phyloP scores from a whole-genome alignment of 2,113 vertebrate genomes.

The Condylura cristata region DNA sequence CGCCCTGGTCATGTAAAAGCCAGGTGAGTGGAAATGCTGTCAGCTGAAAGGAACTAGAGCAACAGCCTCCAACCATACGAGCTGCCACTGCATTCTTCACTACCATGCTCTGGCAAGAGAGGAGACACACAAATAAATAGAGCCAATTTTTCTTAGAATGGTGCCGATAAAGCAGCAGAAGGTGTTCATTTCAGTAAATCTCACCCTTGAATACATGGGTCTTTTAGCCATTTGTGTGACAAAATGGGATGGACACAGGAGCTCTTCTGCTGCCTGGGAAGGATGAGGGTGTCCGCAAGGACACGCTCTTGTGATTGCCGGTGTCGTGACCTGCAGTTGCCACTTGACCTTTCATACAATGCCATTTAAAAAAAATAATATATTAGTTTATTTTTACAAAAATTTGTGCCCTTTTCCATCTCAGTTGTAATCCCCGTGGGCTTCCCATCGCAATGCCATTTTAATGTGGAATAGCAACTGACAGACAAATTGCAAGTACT shows the following conservation, averaged over 20 bases:
- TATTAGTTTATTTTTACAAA: too few species aligned
- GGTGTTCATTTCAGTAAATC: not conserved
- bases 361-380: too few species aligned
- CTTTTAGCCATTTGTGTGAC: not conserved
- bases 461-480: not conserved
- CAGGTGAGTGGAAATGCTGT: too few species aligned
- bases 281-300: accelerated
- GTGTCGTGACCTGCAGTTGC: not conserved
- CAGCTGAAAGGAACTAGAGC: not conserved
- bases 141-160: not conserved
- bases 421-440: too few species aligned
- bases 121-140: not conserved
- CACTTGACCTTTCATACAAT: not conserved
- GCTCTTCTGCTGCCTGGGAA: not conserved
- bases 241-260: not conserved
- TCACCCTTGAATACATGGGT: not conserved
- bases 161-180: too few species aligned
- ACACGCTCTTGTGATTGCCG: not conserved
- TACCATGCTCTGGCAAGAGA: not conserved
- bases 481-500: conserved; percentile 23
- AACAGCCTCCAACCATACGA: accelerated
- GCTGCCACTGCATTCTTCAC: too few species aligned
- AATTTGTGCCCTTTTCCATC: too few species aligned
- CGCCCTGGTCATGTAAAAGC: not conserved
- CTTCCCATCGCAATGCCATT: too few species aligned